Conservation (phyloP, 2,113 vertebrate species). For the Cranoglanis bouderius region DNA sequence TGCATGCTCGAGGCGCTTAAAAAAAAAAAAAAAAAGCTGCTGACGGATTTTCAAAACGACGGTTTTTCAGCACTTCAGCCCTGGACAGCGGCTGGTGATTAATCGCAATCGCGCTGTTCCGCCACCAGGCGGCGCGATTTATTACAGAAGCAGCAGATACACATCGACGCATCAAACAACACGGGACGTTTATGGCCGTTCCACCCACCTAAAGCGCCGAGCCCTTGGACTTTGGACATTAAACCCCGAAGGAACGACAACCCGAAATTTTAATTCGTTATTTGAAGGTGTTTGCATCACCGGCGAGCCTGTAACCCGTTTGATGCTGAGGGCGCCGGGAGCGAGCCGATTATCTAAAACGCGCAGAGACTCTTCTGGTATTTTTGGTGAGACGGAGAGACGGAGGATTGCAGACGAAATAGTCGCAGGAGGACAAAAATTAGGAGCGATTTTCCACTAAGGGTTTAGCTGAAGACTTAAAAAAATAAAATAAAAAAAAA, state of each 20-base stretch:
- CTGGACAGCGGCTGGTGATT: slow-evolving; percentile 68
- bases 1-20: background rate
- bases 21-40: background rate
- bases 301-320: background rate
- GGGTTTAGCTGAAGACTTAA: background rate
- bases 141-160: slow-evolving; percentile 16
- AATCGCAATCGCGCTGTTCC: slow-evolving; percentile 50
- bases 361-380: slow-evolving; percentile 43
- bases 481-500: background rate
- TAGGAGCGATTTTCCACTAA: background rate
- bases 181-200: slow-evolving; percentile 54
- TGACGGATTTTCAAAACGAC: background rate
- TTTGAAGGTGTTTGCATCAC: background rate
- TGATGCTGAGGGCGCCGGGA: slow-evolving; percentile 4
- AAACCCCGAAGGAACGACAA: slow-evolving; percentile 50
- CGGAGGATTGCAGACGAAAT: slow-evolving; percentile 8
- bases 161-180: slow-evolving; percentile 69
- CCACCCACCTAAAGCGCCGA: slow-evolving; percentile 48
- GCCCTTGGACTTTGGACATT: slow-evolving; percentile 54
- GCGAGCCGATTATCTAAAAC: slow-evolving; percentile 26
- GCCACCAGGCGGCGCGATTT: slow-evolving; percentile 59
- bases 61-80: slow-evolving; percentile 62
- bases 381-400: slow-evolving; percentile 36
- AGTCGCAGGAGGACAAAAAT: slow-evolving; percentile 6
- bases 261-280: background rate